A percentile compares a stretch with the other conserved stretches of the same genome.
These are phyloP conservation scores for Lepidurus packardi DNA, from an alignment of 1,140 invertebrate species.

Conservation along the genomic window DNA sequence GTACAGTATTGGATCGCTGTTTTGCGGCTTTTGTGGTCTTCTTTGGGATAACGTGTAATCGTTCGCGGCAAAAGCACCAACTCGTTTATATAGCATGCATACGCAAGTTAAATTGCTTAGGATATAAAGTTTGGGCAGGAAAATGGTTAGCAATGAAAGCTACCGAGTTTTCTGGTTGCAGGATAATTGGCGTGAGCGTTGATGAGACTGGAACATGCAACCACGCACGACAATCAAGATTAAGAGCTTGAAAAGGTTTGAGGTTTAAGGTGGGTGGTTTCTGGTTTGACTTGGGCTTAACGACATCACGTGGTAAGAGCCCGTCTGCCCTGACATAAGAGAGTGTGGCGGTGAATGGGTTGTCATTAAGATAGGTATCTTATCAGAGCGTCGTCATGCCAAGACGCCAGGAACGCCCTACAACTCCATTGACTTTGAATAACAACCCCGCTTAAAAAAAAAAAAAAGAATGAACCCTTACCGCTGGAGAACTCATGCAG, in stretches of 20 bases:
- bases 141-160: not conserved
- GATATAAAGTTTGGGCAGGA: not conserved
- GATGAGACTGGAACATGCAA: not conserved
- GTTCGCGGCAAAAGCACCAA: not conserved
- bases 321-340: not conserved
- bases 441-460: not conserved
- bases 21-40: not conserved
- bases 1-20: not conserved
- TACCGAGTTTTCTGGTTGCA: not conserved
- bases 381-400: not conserved
- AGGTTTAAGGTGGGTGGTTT: not conserved
- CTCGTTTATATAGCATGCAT: not conserved
- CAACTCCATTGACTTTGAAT: constrained; percentile 15
- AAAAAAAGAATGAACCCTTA: not conserved
- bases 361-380: constrained; percentile 22
- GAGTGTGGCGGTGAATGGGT: constrained; percentile 1
- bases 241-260: not conserved
- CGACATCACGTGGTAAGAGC: not conserved
- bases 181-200: not conserved
- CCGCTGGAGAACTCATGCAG: not conserved
- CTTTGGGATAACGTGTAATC: not conserved
- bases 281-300: not conserved
- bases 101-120: not conserved
- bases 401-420: not conserved
- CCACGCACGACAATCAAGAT: not conserved